These are phyloP conservation scores for Tipula lateralis DNA, from an alignment of 2,888 invertebrate genomes.

Conservation along the genomic window DNA sequence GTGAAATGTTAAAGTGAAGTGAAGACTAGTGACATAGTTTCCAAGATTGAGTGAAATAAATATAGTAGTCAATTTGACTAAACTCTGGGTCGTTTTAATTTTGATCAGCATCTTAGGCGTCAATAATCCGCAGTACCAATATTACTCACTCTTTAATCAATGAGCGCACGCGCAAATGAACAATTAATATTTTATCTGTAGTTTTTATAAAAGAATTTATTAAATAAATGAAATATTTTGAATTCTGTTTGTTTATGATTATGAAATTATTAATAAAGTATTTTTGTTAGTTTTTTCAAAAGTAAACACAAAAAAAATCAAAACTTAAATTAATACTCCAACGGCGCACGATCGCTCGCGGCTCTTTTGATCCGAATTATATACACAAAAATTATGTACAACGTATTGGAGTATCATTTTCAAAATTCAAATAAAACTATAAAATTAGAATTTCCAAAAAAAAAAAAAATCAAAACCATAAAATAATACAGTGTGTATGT, in stretches of 20 bases:
- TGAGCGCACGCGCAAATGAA: not conserved
- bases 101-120: no score
- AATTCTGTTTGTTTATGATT: not conserved
- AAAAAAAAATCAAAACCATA: constrained; percentile 30
- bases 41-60: no score
- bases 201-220: not conserved
- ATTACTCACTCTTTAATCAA: no score
- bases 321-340: not conserved
- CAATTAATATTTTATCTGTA: not conserved
- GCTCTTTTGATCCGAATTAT: not conserved
- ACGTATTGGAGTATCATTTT: not conserved
- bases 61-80: no score
- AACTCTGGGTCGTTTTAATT: no score
- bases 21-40: no score
- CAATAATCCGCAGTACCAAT: no score
- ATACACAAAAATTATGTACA: not conserved
- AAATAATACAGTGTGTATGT: constrained; percentile 31
- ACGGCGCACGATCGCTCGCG: not conserved
- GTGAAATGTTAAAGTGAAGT: no score
- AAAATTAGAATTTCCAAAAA: constrained; percentile 33
- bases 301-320: not conserved
- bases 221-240: not conserved
- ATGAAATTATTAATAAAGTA: not conserved
- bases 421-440: constrained; percentile 32
- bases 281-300: not conserved